Conservation (phyloP, 2,888 invertebrate genomes). For the Ypsolopha scabrella region DNA sequence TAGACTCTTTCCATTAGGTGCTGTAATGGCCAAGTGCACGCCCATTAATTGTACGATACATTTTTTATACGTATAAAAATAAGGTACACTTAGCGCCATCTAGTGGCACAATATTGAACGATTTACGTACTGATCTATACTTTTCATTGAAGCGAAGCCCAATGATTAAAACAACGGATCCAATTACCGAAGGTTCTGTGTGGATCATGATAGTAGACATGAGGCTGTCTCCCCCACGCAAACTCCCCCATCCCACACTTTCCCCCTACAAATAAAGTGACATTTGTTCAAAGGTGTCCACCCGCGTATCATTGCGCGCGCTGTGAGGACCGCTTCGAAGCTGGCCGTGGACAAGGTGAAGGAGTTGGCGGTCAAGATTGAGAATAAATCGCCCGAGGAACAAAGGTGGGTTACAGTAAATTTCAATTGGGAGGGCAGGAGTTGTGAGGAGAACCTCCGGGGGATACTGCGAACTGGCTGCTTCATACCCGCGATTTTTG, state of each 20-base stretch:
- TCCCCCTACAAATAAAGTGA: background rate
- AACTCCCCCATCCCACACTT: too few relatives aligned
- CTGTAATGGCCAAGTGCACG: too few relatives aligned
- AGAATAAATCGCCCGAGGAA: conserved; percentile 72
- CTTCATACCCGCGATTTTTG: too few relatives aligned
- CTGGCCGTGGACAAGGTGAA: conserved; percentile 86
- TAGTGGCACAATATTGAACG: too few relatives aligned
- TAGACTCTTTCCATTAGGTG: too few relatives aligned
- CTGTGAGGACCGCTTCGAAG: conserved; percentile 86
- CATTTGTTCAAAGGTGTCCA: conserved; percentile 73
- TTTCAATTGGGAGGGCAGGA: too few relatives aligned
- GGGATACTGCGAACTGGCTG: too few relatives aligned
- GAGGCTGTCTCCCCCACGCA: background rate
- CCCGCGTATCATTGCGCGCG: conserved; percentile 91
- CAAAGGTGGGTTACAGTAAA: conserved; percentile 68
- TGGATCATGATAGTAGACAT: conserved; percentile 10
- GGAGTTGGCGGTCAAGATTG: conserved; percentile 84
- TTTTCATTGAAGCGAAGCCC: background rate
- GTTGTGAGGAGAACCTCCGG: too few relatives aligned
- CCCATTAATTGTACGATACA: too few relatives aligned
- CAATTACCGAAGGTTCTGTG: conserved; percentile 16
- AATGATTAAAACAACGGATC: conserved; percentile 18
- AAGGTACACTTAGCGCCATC: too few relatives aligned
- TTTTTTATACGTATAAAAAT: too few relatives aligned
- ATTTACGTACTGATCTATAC: too few relatives aligned